Evolutionary conservation across 2,797 vertebrate genomes (phyloP), one percentile per base, ranked within the genome.

Genomic region (Lepilemur ruficaudatus): DNA sequence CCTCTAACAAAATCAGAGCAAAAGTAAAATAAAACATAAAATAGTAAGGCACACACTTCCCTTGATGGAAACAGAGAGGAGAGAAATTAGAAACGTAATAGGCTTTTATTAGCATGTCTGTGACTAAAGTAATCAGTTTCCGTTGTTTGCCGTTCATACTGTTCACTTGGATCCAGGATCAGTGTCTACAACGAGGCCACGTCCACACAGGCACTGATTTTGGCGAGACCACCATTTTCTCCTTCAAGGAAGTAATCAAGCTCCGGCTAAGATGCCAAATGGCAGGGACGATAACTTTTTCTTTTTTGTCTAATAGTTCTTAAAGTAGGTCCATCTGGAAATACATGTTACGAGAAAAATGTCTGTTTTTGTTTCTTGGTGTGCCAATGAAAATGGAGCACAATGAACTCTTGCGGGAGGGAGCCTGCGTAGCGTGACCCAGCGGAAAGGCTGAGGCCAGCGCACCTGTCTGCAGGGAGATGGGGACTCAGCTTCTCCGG

Each of bases 391-490:
- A 52, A 52, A 52, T 52, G 50, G 5, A 38, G 65, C 25, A n/a
- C 50, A 89, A 15, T 38, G 4, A 87, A 59, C 15, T 38, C 50
- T 41, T 46, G 41, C n/a, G 13, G 17, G 8, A 13, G 5, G 14
- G 7, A 79, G 38, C 8, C 38, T 32, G 41, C 2, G 2, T 2
- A n/a, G 20, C 12, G 12, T 8, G 43, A n/a, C 2, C 41, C 38
- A 38, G 9, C 4, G 12, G 46, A 59, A 83, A 84, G 6, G 9
- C 10, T 14, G 32, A 65, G 0, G 8, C 81, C 9, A 8, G 20
- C 14, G 15, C 1, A 0, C 28, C 79, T 35, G 5, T 43, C 15
- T 23, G 11, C 38, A 63, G 1, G 12, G 22, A 59, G 22, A 5
- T 22, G 20, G n/a, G 67, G 23, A 73, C 2, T 13, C 25, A 1